Percentiles rank a stretch among this genome's conserved stretches.
Evolutionary conservation across 2,797 vertebrate species (phyloP).

Genomic region (Carcharodon carcharias): DNA sequence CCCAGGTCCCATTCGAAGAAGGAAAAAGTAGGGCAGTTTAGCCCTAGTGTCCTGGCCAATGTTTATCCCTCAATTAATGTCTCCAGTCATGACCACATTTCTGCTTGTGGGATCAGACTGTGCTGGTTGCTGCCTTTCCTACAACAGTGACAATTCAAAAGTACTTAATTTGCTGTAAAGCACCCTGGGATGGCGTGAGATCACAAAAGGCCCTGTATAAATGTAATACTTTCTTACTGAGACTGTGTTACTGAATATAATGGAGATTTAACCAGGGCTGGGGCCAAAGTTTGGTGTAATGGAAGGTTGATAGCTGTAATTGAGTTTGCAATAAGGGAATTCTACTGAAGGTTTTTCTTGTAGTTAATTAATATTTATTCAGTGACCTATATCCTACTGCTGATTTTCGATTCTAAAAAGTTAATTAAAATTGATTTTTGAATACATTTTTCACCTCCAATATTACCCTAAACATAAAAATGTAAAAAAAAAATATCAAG

Average conservation of each 20-base stretch:
- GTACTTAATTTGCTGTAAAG: not conserved
- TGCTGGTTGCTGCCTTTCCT: not conserved
- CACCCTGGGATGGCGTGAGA: not conserved
- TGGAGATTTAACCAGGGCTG: not conserved
- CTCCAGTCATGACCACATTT: not conserved
- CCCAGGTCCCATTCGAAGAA: not conserved
- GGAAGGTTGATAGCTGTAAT: not conserved
- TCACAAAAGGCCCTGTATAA: not conserved
- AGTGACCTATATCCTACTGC: not conserved
- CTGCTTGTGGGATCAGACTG: not conserved
- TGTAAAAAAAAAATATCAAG: not conserved
- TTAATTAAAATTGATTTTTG: not conserved
- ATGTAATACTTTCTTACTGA: too few species aligned
- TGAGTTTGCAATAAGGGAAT: not conserved
- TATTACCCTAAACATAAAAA: not conserved
- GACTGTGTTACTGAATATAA: not conserved
- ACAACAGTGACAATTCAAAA: not conserved
- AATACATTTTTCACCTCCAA: not conserved
- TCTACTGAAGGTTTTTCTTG: not conserved
- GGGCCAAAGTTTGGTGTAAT: not conserved
- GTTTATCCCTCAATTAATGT: not conserved
- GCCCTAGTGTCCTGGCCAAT: not conserved
- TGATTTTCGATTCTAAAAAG: not conserved
- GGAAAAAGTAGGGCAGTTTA: not conserved
- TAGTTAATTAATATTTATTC: conserved; percentile 17